Percentiles rank a stretch among this genome's conserved stretches.
These are phyloP conservation scores for Eubucco bourcierii DNA, from an alignment of 2,113 vertebrate genomes.

Conservation along the genomic window DNA sequence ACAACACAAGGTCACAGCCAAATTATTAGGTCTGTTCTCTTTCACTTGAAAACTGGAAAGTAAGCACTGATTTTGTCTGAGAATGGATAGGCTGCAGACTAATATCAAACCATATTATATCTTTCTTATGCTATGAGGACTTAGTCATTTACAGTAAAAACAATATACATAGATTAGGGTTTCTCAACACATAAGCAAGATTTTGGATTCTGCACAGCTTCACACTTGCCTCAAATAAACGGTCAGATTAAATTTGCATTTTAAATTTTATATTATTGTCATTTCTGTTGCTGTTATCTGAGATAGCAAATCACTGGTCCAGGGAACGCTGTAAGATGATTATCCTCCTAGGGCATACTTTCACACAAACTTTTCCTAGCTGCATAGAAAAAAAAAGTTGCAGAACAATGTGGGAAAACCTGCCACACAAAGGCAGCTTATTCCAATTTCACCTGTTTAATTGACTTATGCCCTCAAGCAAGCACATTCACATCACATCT, in stretches of 20 bases:
- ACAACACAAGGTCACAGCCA: neutral
- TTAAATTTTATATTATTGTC: neutral
- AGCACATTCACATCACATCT: neutral
- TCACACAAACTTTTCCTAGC: neutral
- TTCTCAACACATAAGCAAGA: neutral
- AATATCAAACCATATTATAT: neutral
- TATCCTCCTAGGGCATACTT: neutral
- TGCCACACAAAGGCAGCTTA: neutral
- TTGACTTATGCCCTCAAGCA: neutral
- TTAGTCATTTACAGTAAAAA: neutral
- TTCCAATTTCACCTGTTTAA: neutral
- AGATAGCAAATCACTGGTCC: neutral
- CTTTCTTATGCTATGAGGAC: neutral
- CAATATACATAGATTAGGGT: neutral
- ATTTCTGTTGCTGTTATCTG: neutral
- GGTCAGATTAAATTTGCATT: neutral
- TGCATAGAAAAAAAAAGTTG: neutral
- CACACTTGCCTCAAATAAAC: neutral
- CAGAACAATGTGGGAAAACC: neutral
- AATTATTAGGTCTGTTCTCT: neutral
- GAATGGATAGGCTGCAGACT: neutral
- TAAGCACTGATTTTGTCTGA: neutral
- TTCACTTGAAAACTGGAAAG: neutral
- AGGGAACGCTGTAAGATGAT: neutral
- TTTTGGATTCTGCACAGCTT: neutral